phyloP scores from a whole-genome alignment of 2,888 invertebrate species.

The Rhodophaea formosa region DNA sequence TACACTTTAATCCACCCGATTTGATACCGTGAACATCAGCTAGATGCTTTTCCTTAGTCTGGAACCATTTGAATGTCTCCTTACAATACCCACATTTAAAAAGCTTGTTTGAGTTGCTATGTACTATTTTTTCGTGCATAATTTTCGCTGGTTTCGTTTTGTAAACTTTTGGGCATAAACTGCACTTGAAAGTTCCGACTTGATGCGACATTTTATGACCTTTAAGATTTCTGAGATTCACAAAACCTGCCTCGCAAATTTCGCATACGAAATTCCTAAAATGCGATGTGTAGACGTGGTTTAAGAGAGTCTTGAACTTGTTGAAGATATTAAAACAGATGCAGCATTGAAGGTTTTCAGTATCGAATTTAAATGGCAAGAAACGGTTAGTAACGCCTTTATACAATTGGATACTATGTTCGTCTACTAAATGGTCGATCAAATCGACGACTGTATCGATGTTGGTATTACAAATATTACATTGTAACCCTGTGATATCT shows the following conservation, averaged over 20 bases:
- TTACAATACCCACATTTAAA: conserved; percentile 43
- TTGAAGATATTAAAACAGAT: conserved; percentile 44
- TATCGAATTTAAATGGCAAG: conserved; percentile 52
- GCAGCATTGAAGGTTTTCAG: conserved; percentile 41
- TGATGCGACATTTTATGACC: conserved; percentile 30
- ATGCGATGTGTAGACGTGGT: conserved; percentile 52
- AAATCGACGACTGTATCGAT: conserved; percentile 39
- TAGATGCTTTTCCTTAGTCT: conserved; percentile 45
- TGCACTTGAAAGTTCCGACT: conserved; percentile 36
- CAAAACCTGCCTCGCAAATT: conserved; percentile 41
- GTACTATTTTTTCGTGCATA: conserved; percentile 51
- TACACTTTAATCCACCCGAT: conserved; percentile 38
- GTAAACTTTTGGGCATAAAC: conserved; percentile 51
- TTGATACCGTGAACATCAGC: conserved; percentile 42
- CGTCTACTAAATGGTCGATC: conserved; percentile 38
- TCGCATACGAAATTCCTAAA: conserved; percentile 52
- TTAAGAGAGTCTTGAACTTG: conserved; percentile 43
- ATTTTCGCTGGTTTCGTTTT: conserved; percentile 43
- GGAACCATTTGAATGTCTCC: conserved; percentile 40
- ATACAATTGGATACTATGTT: conserved; percentile 38
- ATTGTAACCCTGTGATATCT: conserved; percentile 23
- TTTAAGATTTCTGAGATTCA: conserved; percentile 23
- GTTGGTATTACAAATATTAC: conserved; percentile 34
- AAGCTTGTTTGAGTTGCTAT: conserved; percentile 27
- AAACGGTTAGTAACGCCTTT: conserved; percentile 46